Percentiles rank a stretch among this genome's conserved stretches.
These are phyloP conservation scores for Emys orbicularis DNA, from an alignment of 2,797 vertebrate species.

Conservation along the genomic window DNA sequence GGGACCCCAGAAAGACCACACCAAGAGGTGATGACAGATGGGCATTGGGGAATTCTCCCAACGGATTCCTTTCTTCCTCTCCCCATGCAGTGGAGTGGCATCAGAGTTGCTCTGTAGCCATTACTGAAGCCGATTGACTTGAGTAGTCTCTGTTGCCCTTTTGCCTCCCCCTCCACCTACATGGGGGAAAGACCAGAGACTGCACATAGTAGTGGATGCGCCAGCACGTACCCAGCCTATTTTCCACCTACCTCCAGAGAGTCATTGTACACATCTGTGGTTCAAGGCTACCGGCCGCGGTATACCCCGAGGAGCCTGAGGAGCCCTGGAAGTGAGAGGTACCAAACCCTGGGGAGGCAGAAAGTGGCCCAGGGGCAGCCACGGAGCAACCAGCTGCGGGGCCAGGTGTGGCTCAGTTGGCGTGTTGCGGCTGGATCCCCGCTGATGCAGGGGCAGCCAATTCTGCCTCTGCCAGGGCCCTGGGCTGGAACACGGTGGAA, in stretches of 20 bases:
- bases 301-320: no score
- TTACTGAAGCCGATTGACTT: neutral
- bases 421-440: no score
- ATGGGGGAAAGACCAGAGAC: neutral
- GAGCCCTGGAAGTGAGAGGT: no score
- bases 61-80: neutral
- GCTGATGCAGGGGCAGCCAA: no score
- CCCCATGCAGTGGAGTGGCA: neutral
- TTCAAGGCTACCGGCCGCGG: no score
- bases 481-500: no score
- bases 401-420: no score
- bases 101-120: neutral
- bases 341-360: no score
- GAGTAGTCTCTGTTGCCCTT: neutral
- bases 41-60: neutral
- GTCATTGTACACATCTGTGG: neutral
- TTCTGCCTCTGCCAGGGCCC: no score
- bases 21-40: neutral
- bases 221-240: neutral
- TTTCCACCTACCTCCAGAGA: neutral
- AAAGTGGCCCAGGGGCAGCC: no score
- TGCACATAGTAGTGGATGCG: neutral
- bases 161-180: neutral
- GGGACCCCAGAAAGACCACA: no score
- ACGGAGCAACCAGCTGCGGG: no score